Evolutionary conservation across 1,140 invertebrate species (phyloP).

Genomic region (Varroa destructor): DNA sequence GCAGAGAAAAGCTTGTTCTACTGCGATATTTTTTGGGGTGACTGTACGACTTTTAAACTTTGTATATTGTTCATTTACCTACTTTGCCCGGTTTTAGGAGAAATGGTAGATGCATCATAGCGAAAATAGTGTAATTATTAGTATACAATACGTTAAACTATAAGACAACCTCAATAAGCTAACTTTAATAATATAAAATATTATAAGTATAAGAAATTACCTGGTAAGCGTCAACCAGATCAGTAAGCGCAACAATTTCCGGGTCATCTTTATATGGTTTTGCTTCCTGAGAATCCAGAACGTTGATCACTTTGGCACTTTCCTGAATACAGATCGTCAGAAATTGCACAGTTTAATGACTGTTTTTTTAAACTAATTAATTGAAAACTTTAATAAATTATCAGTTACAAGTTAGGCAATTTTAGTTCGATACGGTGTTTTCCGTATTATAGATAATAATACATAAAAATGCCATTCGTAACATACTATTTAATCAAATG

Average conservation of each 20-base stretch:
- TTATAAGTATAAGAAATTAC: neutral
- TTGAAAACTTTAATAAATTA: too few species aligned
- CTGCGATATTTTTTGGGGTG: too few species aligned
- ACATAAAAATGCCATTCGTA: too few species aligned
- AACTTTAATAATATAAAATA: neutral
- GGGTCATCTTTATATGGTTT: conserved; percentile 99
- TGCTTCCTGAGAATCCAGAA: conserved; percentile 98
- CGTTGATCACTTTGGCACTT: conserved; percentile 99
- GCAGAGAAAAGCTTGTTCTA: too few species aligned
- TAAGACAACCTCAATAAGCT: neutral
- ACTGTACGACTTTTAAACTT: neutral
- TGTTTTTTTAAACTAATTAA: conserved; percentile 10
- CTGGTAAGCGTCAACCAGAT: conserved; percentile 57
- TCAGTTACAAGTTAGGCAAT: too few species aligned
- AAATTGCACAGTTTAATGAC: neutral
- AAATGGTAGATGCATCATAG: neutral
- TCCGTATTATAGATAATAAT: too few species aligned
- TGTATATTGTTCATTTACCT: conserved; percentile 13
- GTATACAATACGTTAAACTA: neutral
- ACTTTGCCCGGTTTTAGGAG: neutral
- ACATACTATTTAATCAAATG: too few species aligned
- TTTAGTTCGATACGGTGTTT: too few species aligned
- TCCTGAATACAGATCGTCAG: conserved; percentile 47
- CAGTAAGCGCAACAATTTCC: conserved; percentile 98
- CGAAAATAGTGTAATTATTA: neutral